Evolutionary conservation across 2,888 invertebrate species (phyloP).

Genomic region (Ypsolopha sequella): DNA sequence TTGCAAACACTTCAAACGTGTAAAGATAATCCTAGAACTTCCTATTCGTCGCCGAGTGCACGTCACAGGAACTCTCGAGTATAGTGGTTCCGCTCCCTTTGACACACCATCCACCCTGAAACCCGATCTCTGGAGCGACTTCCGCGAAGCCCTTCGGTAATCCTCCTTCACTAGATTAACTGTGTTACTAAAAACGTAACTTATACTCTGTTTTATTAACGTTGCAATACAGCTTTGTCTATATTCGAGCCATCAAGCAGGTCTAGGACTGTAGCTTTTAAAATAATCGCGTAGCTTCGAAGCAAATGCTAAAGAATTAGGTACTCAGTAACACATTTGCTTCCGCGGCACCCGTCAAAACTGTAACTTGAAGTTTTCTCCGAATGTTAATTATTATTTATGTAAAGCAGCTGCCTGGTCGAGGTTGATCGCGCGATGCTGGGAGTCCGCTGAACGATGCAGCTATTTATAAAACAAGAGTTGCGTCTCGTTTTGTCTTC

Average conservation of each 20-base stretch:
- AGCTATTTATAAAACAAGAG: conserved; percentile 69
- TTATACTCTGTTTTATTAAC: too few relatives aligned
- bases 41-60: neutral
- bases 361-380: neutral
- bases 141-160: conserved; percentile 63
- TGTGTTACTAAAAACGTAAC: neutral
- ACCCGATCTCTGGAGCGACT: conserved; percentile 50
- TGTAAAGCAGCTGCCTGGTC: conserved; percentile 66
- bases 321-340: too few relatives aligned
- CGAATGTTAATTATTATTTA: conserved; percentile 67
- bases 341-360: neutral
- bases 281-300: too few relatives aligned
- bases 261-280: too few relatives aligned
- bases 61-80: conserved; percentile 42
- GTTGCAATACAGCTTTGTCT: too few relatives aligned
- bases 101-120: conserved; percentile 34
- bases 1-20: neutral
- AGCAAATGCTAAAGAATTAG: too few relatives aligned
- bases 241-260: too few relatives aligned
- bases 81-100: conserved; percentile 55
- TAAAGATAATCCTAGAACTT: neutral
- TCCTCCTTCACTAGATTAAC: conserved; percentile 23
- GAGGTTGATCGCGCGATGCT: conserved; percentile 51
- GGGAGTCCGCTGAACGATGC: conserved; percentile 62
- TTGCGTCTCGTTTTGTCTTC: conserved; percentile 71